phyloP scores from a whole-genome alignment of 2,113 vertebrate genomes.

The Ailurus styani region DNA sequence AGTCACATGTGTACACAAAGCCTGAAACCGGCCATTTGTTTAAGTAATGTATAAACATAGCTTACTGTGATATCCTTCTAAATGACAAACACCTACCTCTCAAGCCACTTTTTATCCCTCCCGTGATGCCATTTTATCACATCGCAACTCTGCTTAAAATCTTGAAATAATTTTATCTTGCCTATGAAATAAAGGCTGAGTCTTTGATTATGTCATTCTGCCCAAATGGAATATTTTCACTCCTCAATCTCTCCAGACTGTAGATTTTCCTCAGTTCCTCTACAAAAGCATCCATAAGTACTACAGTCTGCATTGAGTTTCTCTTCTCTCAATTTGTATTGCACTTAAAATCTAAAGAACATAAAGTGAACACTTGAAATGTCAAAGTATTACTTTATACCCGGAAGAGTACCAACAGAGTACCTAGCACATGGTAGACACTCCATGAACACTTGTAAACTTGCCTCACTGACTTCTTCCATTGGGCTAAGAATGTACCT shows the following conservation, averaged over 20 bases:
- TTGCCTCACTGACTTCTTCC: background rate
- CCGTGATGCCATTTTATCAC: background rate
- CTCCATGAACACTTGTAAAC: constrained; percentile 6
- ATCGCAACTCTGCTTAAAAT: background rate
- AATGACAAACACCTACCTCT: background rate
- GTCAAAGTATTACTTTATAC: constrained; percentile 27
- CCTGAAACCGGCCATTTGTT: background rate
- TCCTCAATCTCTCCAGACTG: background rate
- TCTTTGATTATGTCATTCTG: background rate
- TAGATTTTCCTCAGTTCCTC: background rate
- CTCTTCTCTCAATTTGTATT: background rate
- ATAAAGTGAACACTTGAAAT: constrained; percentile 31
- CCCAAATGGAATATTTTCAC: background rate
- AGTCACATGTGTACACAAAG: background rate
- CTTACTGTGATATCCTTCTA: background rate
- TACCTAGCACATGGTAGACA: background rate
- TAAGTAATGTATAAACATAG: background rate
- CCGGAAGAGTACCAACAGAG: background rate
- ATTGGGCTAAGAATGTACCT: background rate
- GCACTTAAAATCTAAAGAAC: background rate
- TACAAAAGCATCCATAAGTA: background rate
- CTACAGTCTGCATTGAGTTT: background rate
- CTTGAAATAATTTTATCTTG: background rate
- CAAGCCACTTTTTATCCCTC: background rate
- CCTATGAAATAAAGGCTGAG: background rate